Evolutionary conservation across 2,888 invertebrate species (phyloP).

Genomic region (Torymus auratus): DNA sequence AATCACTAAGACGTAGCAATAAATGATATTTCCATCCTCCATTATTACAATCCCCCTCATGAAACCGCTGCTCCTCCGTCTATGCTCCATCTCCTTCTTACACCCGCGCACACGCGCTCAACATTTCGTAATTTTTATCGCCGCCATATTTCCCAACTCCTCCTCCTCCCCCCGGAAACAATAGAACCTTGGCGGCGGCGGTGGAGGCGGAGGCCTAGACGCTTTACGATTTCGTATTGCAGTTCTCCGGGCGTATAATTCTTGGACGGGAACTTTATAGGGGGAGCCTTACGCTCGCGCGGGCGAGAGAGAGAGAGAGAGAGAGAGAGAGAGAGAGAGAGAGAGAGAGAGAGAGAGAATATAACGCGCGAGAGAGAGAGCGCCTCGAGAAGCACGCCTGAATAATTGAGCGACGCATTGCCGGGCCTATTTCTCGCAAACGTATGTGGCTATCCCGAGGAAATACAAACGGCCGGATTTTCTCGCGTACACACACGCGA

Average conservation of each 20-base stretch:
- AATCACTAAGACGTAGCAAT: background rate
- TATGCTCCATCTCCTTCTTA: too few relatives aligned
- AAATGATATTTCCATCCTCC: background rate
- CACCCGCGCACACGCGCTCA: background rate
- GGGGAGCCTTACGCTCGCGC: slow-evolving; percentile 4
- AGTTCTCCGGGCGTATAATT: slow-evolving; percentile 47
- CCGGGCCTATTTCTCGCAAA: slow-evolving; percentile 42
- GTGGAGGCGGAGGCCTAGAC: slow-evolving; percentile 8
- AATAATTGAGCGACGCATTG: slow-evolving; percentile 54
- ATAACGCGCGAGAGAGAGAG: background rate
- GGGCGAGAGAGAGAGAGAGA: slow-evolving; percentile 3
- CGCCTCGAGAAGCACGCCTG: background rate
- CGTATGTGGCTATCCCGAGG: slow-evolving; percentile 29
- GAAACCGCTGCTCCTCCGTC: background rate
- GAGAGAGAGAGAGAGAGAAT: slow-evolving; percentile 25
- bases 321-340: background rate
- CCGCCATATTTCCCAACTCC: slow-evolving; percentile 20
- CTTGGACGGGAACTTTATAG: slow-evolving; percentile 52
- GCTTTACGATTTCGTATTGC: slow-evolving; percentile 53
- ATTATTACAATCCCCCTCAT: background rate
- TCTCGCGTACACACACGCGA: background rate
- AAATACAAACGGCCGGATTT: slow-evolving; percentile 55
- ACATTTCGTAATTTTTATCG: slow-evolving; percentile 52
- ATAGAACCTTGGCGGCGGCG: slow-evolving; percentile 23
- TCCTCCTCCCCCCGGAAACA: slow-evolving; percentile 17